phyloP scores from a whole-genome alignment of 1,140 invertebrate species.

The Sogatella furcifera region DNA sequence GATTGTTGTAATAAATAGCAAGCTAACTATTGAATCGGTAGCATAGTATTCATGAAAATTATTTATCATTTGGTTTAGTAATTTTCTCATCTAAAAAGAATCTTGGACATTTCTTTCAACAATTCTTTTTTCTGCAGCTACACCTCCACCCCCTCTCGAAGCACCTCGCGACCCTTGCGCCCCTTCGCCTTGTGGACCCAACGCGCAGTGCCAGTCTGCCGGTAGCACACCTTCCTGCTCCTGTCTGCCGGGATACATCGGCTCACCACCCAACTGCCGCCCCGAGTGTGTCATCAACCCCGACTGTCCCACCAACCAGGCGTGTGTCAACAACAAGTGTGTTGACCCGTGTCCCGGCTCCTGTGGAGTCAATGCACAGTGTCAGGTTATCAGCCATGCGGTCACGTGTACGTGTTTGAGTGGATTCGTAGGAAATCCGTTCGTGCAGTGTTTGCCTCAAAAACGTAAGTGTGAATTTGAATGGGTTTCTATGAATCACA shows the following conservation, averaged over 20 bases:
- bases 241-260: slow-evolving; percentile 48
- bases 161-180: slow-evolving; percentile 39
- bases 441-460: slow-evolving; percentile 42
- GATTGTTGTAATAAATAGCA: no score
- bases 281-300: slow-evolving; percentile 53
- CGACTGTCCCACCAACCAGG: slow-evolving; percentile 57
- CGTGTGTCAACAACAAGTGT: slow-evolving; percentile 66
- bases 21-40: no score
- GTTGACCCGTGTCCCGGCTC: slow-evolving; percentile 63
- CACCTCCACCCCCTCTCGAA: slow-evolving; percentile 21
- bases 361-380: slow-evolving; percentile 65
- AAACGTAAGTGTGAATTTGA: slow-evolving; percentile 26
- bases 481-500: no score
- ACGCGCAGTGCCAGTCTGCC: slow-evolving; percentile 60
- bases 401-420: slow-evolving; percentile 60
- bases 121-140: slow-evolving; percentile 14
- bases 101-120: no score
- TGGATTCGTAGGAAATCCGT: slow-evolving; percentile 68
- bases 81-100: no score
- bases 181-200: slow-evolving; percentile 69
- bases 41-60: no score
- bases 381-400: slow-evolving; percentile 60
- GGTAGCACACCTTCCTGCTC: slow-evolving; percentile 59
- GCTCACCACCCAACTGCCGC: slow-evolving; percentile 47
- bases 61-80: no score